Conservation (phyloP, 2,113 vertebrate species). For the Phocoena sinus region DNA sequence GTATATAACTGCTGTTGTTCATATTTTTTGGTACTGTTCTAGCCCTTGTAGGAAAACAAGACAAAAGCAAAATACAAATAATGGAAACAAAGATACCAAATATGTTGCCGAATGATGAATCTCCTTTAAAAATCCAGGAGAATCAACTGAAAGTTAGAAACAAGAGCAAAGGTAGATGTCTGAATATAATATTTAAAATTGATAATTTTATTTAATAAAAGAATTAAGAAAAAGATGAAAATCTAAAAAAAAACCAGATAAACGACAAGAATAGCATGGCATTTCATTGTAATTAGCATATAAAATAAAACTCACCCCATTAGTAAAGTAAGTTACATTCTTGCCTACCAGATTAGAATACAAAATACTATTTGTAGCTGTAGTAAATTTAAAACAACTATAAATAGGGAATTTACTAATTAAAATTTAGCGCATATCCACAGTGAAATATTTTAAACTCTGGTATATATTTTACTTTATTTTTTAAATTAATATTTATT, state of each 20-base stretch:
- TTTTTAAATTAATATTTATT: no score
- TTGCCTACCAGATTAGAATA: background rate
- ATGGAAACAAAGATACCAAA: background rate
- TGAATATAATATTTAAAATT: background rate
- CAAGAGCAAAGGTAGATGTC: background rate
- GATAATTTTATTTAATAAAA: background rate
- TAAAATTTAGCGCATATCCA: background rate
- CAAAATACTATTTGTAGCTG: background rate
- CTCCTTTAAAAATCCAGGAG: background rate
- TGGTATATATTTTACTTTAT: background rate
- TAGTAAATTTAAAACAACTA: background rate
- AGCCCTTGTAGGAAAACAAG: background rate
- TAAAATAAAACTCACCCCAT: background rate
- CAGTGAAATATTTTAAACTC: background rate
- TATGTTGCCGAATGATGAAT: background rate
- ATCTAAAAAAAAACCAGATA: background rate
- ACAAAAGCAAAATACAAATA: background rate
- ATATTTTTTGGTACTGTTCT: background rate
- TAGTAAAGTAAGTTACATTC: background rate
- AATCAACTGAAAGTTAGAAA: background rate
- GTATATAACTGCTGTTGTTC: background rate
- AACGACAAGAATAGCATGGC: background rate
- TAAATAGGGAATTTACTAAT: background rate
- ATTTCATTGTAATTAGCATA: background rate
- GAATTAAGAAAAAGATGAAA: background rate